These are phyloP conservation scores for Manis crassicaudata DNA, from an alignment of 2,797 vertebrate genomes.

Conservation along the genomic window DNA sequence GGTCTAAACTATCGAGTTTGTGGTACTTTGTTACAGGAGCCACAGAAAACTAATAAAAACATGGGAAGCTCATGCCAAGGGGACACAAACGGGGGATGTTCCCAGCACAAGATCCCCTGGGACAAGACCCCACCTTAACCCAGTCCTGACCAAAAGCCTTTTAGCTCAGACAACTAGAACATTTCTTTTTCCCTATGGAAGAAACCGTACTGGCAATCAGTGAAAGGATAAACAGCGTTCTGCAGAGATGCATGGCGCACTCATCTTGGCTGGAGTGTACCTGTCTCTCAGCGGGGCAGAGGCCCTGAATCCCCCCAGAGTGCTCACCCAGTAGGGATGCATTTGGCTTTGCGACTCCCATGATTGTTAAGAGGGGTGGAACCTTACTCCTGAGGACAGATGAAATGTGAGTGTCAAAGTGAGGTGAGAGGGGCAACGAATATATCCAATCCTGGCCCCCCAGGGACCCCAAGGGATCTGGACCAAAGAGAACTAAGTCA, in stretches of 20 bases:
- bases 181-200: background rate
- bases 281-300: accelerated
- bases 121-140: background rate
- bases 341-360: background rate
- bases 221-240: background rate
- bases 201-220: background rate
- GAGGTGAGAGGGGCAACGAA: background rate
- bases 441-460: background rate
- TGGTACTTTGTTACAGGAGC: background rate
- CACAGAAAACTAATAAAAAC: background rate
- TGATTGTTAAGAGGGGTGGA: background rate
- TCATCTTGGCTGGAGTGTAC: background rate
- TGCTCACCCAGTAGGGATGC: background rate
- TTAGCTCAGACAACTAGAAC: background rate
- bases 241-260: background rate
- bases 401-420: background rate
- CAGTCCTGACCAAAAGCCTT: background rate
- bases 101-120: background rate
- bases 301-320: background rate
- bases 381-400: background rate
- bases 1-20: background rate
- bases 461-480: background rate
- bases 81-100: background rate
- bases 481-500: background rate
- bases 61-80: background rate